Evolutionary conservation across 2,113 vertebrate species (phyloP).

Genomic region (Gobiocypris rarus): DNA sequence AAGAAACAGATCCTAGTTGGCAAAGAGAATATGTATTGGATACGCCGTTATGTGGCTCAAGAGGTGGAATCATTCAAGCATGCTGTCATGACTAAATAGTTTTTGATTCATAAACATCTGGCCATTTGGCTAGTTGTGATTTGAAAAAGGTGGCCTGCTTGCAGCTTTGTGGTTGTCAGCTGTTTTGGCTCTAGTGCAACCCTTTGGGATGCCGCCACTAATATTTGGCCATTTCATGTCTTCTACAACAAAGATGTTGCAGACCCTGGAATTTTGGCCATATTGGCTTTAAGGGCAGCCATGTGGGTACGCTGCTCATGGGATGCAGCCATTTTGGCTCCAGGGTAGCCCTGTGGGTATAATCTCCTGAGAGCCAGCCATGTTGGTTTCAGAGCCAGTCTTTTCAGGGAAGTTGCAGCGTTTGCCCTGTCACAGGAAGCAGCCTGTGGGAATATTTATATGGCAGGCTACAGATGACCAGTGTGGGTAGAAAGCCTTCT

Average conservation of each 20-base stretch:
- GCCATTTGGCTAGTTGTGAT: slow-evolving; percentile 43
- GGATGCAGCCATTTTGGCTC: slow-evolving; percentile 53
- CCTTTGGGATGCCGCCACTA: slow-evolving; percentile 11
- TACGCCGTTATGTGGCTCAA: background rate
- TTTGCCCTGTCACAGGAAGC: slow-evolving; percentile 51
- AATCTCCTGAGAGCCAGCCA: slow-evolving; percentile 39
- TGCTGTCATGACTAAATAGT: slow-evolving; percentile 23
- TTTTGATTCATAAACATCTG: slow-evolving; percentile 43
- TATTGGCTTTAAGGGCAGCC: slow-evolving; percentile 44
- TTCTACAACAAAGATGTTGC: slow-evolving; percentile 23
- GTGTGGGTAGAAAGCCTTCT: slow-evolving; percentile 43
- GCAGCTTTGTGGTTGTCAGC: slow-evolving; percentile 28
- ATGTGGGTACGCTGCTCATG: slow-evolving; percentile 41
- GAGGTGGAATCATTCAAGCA: slow-evolving; percentile 40
- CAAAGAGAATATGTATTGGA: slow-evolving; percentile 15
- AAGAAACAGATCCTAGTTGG: slow-evolving; percentile 41
- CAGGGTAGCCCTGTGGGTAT: slow-evolving; percentile 42
- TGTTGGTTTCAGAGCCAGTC: slow-evolving; percentile 48
- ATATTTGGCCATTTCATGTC: slow-evolving; percentile 41
- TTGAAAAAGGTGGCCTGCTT: slow-evolving; percentile 25
- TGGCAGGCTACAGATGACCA: slow-evolving; percentile 56
- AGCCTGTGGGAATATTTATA: slow-evolving; percentile 53
- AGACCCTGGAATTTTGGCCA: slow-evolving; percentile 46
- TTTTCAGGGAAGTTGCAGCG: slow-evolving; percentile 50
- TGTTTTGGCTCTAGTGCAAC: slow-evolving; percentile 17